Percentiles rank a stretch among this genome's conserved stretches.
Evolutionary conservation across 2,113 vertebrate species (phyloP).

Genomic region (Tragelaphus buxtoni): DNA sequence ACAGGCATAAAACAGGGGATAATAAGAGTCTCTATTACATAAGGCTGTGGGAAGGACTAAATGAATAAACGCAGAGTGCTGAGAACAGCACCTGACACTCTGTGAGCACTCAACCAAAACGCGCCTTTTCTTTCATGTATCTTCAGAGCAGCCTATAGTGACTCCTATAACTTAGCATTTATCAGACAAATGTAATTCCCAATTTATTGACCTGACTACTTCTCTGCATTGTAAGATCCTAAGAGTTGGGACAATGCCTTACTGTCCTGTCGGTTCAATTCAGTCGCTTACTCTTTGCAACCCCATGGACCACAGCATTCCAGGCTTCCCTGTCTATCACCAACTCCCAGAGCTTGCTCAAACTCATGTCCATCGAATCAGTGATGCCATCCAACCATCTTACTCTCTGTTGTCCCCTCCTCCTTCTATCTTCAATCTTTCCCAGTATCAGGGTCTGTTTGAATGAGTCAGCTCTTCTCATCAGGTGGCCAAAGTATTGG

Average conservation of each 20-base stretch:
- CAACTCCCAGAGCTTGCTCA: not conserved
- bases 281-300: not conserved
- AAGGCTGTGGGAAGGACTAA: not conserved
- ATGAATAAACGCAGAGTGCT: not conserved
- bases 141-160: not conserved
- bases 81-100: not conserved
- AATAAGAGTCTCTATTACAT: not conserved
- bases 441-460: not conserved
- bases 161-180: not conserved
- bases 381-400: not conserved
- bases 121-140: not conserved
- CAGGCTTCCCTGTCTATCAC: not conserved
- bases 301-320: not conserved
- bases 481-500: not conserved
- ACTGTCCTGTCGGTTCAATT: not conserved
- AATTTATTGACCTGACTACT: not conserved
- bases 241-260: not conserved
- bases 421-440: not conserved
- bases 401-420: not conserved
- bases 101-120: not conserved
- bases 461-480: not conserved
- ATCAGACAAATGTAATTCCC: not conserved
- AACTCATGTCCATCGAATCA: not conserved
- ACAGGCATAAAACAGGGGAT: not conserved
- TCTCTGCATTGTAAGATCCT: not conserved